Base-by-base conservation (phyloP, 2,113 vertebrate species). In the Hippocampus zosterae region DNA sequence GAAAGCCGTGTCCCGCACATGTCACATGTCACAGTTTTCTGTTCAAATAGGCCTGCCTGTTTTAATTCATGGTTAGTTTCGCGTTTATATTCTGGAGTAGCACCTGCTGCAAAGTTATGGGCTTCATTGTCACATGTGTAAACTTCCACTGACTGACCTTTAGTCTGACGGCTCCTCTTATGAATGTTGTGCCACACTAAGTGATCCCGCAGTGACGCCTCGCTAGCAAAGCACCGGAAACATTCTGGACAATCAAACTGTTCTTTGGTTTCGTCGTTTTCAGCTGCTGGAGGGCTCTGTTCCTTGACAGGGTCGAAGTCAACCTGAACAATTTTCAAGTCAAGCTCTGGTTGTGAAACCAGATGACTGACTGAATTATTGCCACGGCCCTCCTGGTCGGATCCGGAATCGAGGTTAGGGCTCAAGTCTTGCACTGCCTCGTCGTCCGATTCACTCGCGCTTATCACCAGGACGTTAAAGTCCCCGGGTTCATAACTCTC, bases 241-340 rank as follows among this genome's bases (percentile, higher is more conserved):
- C 92, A 92, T 0, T 90, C 89, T 3, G 90, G 88, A 46, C 92
- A 92, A 46, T 85, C 79, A 71, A 75, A 75, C 67, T 74, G 89
- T 50, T 78, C 72, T 55, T 12, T 78, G 46, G 72, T 5, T 0
- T 25, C 19, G 72, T 73, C 62, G 70, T 25, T 72, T 66, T 69
- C 75, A 0, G 46, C 50, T 64, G 60, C 67, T 4, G 52, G 69
- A 5, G 67, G 59, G 23, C 65, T 16, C 33, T 76, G 77, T 40
- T 61, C 73, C 0, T 78, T 76, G 1, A 78, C 67, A 40, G 78
- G 72, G n/a, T 81, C 85, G 67, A 85, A 86, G 78, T 91, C 87
- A 71, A 92, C 75, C 55, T 92, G 82, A 18, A 91, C 85, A 79
- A 91, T 89, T 73, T 91, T 90, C 25, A 92, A 82, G 83, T 91